These are phyloP conservation scores for Larimichthys crocea DNA, from an alignment of 2,113 vertebrate species.

Conservation along the genomic window DNA sequence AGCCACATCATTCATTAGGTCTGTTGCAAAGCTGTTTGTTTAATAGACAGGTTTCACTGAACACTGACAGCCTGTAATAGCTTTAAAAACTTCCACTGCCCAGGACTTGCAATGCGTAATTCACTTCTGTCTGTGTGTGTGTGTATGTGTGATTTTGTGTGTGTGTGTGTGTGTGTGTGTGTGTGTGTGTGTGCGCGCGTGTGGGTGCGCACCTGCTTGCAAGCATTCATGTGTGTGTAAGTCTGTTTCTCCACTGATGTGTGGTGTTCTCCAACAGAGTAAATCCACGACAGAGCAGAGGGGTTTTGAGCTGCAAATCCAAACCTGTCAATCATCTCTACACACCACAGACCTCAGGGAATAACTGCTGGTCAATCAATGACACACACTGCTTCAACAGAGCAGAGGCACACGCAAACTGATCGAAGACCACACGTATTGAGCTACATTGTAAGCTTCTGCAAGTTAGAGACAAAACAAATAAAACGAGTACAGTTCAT, in stretches of 20 bases:
- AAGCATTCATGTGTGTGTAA: background rate
- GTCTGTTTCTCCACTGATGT: background rate
- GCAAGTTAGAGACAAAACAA: background rate
- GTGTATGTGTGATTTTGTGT: background rate
- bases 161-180: background rate
- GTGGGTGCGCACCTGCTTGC: background rate
- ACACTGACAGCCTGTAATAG: conserved; percentile 35
- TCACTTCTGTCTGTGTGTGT: background rate
- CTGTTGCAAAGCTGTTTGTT: conserved; percentile 17
- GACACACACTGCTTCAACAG: conserved; percentile 31
- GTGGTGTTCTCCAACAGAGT: conserved; percentile 28
- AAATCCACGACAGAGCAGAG: conserved; percentile 49
- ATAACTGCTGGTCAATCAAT: conserved; percentile 62
- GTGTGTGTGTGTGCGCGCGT: background rate
- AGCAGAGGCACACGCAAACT: conserved; percentile 3
- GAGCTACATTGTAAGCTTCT: conserved; percentile 14
- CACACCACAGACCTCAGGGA: conserved; percentile 45
- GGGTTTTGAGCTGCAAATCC: conserved; percentile 62
- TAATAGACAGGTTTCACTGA: conserved; percentile 32
- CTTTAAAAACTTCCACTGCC: conserved; percentile 36
- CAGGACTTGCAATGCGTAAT: background rate
- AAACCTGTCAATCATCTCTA: conserved; percentile 71
- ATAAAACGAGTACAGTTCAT: background rate
- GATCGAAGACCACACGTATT: background rate
- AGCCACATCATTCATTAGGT: conserved; percentile 11